phyloP scores from a whole-genome alignment of 2,113 vertebrate genomes.

The Thryonomys swinderianus region DNA sequence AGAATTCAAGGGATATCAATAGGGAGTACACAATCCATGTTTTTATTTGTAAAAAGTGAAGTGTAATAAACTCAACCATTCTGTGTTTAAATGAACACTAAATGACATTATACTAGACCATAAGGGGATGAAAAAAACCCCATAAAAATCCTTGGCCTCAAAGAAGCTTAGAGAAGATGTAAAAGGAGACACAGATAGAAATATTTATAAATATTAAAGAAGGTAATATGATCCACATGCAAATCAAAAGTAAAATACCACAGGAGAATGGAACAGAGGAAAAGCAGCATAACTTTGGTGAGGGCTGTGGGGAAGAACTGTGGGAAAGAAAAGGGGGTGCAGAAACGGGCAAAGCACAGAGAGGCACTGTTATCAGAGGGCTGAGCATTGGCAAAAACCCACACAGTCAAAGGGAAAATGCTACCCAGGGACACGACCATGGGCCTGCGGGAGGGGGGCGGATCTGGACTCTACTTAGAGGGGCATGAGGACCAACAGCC shows the following conservation, averaged over 20 bases:
- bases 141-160: background rate
- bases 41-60: background rate
- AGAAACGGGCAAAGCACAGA: background rate
- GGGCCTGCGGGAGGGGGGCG: background rate
- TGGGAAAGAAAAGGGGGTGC: background rate
- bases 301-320: background rate
- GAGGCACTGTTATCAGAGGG: background rate
- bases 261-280: background rate
- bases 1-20: background rate
- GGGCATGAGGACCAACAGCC: accelerated
- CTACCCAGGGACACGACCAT: background rate
- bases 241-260: conserved; percentile 26
- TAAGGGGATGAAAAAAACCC: background rate
- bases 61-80: background rate
- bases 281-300: background rate
- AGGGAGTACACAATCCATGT: background rate
- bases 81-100: background rate
- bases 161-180: background rate
- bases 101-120: background rate
- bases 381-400: accelerated
- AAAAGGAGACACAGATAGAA: conserved; percentile 2
- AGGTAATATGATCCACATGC: background rate
- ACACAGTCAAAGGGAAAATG: background rate
- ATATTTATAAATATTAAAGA: background rate
- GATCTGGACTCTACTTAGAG: background rate